Evolutionary conservation across 1,140 invertebrate genomes (phyloP).

Genomic region (Drosophila parabipectinata): DNA sequence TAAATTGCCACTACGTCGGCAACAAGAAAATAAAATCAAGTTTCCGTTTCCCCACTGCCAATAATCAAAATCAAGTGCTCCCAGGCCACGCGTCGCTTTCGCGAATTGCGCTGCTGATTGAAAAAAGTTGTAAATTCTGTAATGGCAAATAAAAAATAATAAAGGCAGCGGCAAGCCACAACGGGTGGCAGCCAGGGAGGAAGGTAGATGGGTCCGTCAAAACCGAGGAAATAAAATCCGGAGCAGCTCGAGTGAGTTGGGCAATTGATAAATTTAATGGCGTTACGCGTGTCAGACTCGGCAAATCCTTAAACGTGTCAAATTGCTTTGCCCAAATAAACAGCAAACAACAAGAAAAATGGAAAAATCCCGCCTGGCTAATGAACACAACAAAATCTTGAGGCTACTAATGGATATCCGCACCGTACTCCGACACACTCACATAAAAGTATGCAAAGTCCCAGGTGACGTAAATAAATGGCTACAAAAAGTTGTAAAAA

Average conservation of each 20-base stretch:
- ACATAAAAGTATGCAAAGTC: conserved; percentile 49
- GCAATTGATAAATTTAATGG: conserved; percentile 83
- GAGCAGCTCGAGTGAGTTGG: conserved; percentile 42
- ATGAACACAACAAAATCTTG: conserved; percentile 69
- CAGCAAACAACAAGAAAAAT: conserved; percentile 46
- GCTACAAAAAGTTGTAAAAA: conserved; percentile 61
- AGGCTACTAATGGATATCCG: conserved; percentile 55
- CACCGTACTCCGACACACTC: conserved; percentile 15
- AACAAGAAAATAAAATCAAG: conserved; percentile 38
- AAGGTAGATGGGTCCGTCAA: conserved; percentile 8
- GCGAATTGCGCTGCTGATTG: conserved; percentile 68
- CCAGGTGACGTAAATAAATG: conserved; percentile 75
- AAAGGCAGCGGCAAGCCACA: conserved; percentile 28
- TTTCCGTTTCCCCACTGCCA: conserved; percentile 31
- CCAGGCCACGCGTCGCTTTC: conserved; percentile 59
- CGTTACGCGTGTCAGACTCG: conserved; percentile 77
- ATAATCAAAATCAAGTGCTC: conserved; percentile 75
- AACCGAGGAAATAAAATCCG: not conserved
- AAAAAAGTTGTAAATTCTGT: conserved; percentile 81
- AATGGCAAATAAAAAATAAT: conserved; percentile 65
- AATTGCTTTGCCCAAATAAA: conserved; percentile 61
- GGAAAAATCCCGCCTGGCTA: conserved; percentile 50
- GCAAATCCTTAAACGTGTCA: conserved; percentile 76
- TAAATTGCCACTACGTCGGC: conserved; percentile 65
- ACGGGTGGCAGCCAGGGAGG: conserved; percentile 23